Base-by-base conservation (phyloP, 2,113 vertebrate genomes). In the Xiphias gladius region DNA sequence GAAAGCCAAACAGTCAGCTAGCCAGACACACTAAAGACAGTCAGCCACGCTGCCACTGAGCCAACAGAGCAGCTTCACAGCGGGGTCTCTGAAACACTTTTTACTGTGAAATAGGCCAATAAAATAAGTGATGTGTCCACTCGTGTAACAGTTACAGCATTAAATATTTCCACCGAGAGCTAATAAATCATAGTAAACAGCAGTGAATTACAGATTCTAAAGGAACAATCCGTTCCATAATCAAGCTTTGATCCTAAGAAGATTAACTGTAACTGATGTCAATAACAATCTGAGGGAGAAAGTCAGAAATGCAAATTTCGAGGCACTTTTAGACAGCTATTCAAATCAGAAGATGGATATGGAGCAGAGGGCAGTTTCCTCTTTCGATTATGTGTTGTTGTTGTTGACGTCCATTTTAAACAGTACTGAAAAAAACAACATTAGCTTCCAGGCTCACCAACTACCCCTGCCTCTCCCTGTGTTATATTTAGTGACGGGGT, bases 81-180 rank as follows among this genome's bases (percentile, higher is more conserved):
- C 30, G 3, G 16, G 9, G 20, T 41, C 61, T 35, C 2, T 54
- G 24, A 80, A 63, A 66, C 48, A 66, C 55, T 59, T 57, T 82
- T 73, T 3, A 66, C 68, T 63, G 63, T 54, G 71, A 84, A 76
- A 82, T 1, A 35, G 63, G 73, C 73, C 76, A 62, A 78, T 74
- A 46, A 58, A 82, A 73, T n/a, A 39, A 35, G 74, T 59, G 43
- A 61, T 3, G 62, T 54, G 68, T 59, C 32, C 62, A 19, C 37
- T 14, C 20, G 62, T 24, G 78, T 17, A 68, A 76, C 72, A 35
- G 67, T 63, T 35, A 46, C 1, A 63, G 22, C 10, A 48, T 41
- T 46, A 35, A 63, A 77, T 22, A 71, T 59, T 28, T 55, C 57
- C 55, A 69, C 28, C 28, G 76, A 41, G 37, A n/a, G n/a, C 8